Percentiles rank a stretch among this genome's conserved stretches.
These are phyloP conservation scores for Setophaga coronata DNA, from an alignment of 2,113 vertebrate species.

Conservation along the genomic window DNA sequence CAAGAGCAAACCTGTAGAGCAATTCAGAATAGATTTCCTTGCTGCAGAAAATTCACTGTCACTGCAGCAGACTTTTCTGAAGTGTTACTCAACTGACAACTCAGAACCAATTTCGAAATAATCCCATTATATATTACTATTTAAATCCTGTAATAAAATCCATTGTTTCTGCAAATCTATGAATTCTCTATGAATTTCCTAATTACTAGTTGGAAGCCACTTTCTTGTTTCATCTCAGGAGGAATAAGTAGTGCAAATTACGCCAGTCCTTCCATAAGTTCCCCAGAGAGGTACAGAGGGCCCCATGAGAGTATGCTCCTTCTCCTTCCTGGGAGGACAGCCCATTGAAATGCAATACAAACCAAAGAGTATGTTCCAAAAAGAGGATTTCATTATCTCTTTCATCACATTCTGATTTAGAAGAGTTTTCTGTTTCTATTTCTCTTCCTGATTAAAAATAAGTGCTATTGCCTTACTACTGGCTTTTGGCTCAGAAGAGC, in stretches of 20 bases:
- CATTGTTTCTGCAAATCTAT: neutral
- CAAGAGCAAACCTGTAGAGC: neutral
- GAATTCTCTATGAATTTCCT: neutral
- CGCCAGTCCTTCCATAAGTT: neutral
- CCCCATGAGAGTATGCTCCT: neutral
- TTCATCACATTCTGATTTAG: neutral
- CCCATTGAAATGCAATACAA: neutral
- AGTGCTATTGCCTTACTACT: neutral
- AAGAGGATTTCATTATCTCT: neutral
- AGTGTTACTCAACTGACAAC: constrained; percentile 2
- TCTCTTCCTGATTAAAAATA: neutral
- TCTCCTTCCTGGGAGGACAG: neutral
- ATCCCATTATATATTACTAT: neutral
- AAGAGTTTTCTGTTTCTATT: neutral
- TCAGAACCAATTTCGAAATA: neutral
- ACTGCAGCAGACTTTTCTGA: neutral
- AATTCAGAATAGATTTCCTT: neutral
- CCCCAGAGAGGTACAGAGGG: neutral
- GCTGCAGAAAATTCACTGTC: neutral
- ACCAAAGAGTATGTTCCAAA: neutral
- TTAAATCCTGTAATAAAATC: neutral
- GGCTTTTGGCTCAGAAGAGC: neutral
- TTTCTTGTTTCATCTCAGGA: constrained; percentile 7
- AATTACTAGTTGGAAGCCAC: neutral
- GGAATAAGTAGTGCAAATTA: neutral